A percentile compares a stretch with the other conserved stretches of the same genome.
Evolutionary conservation across 2,888 invertebrate species (phyloP).

Genomic region (Drosophila pseudotalamancana): DNA sequence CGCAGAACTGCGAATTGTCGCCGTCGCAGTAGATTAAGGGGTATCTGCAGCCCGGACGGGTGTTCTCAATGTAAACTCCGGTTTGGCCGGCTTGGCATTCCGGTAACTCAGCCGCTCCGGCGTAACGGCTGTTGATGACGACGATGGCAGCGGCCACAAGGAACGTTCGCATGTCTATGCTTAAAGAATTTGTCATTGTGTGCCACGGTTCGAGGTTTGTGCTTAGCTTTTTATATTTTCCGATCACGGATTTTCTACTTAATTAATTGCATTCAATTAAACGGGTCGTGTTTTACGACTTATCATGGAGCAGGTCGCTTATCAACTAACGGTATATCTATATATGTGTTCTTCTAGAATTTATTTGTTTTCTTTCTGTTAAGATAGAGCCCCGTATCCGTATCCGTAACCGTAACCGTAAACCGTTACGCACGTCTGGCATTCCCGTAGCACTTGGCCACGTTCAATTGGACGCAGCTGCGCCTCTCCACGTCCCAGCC

Average conservation of each 20-base stretch:
- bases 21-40: constrained; percentile 48
- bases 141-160: constrained; percentile 9
- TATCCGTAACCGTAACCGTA: not conserved
- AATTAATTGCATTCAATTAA: constrained; percentile 72
- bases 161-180: constrained; percentile 34
- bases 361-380: constrained; percentile 3
- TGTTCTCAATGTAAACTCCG: constrained; percentile 28
- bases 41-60: constrained; percentile 40
- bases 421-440: constrained; percentile 49
- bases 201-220: constrained; percentile 23
- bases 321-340: constrained; percentile 48
- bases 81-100: constrained; percentile 20
- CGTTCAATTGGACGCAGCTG: constrained; percentile 75
- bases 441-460: constrained; percentile 74
- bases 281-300: constrained; percentile 54
- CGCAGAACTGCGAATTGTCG: constrained; percentile 46
- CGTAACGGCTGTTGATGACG: not conserved
- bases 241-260: constrained; percentile 27
- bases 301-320: constrained; percentile 54
- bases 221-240: constrained; percentile 67
- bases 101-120: constrained; percentile 24
- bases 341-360: no score
- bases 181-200: constrained; percentile 54
- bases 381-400: constrained; percentile 6
- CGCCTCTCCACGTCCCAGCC: constrained; percentile 82